Base-by-base conservation (phyloP, 2,888 invertebrate genomes). In the Xanthorhoe designata region DNA sequence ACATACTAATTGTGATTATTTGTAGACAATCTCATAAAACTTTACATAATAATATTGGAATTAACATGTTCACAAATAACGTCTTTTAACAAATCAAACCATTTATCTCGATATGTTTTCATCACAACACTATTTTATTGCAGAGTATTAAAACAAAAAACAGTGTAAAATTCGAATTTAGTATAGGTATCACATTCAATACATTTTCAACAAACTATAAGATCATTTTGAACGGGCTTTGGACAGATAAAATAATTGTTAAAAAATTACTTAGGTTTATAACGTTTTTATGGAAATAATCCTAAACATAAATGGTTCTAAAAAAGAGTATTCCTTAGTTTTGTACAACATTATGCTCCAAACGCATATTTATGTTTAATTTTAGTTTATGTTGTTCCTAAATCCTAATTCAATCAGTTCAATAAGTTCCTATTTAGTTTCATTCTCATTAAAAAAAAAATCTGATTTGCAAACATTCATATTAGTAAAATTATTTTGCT, bases 101-200 rank as follows among this genome's bases (percentile, higher is more conserved):
- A 55, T 19, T n/a, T 35, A 35, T 54, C 32, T 49, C 38, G 51
- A 54, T 47, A 61, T 61, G 47, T 54, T 49, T 50, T 51, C 19
- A 60, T 32, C 18, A 50, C 64, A 38, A 49, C 15, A 29, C 8
- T 1, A 24, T 42, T 24, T 24, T 9, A 18, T 45, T 60, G 45
- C 18, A 15, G 19, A 10, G 56, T 47, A 9, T 7, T 42, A 38
- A 45, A 53, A 59, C 45, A 68, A 56, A 47, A 18, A 29, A 54
- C 32, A 45, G 38, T 62, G 45, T 50, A 60, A 64, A 66, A 66
- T 66, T 64, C 58, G 52, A 63, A 58, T 61, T 61, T 29, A 18
- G 56, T 58, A 61, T 69, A n/a, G n/a, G n/a, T n/a, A 71, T 71
- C 71, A 71, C 71, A 71, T 58, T 71, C 66, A 62, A 69, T 71